phyloP scores from a whole-genome alignment of 2,797 vertebrate species.

The Spondyliosoma cantharus region DNA sequence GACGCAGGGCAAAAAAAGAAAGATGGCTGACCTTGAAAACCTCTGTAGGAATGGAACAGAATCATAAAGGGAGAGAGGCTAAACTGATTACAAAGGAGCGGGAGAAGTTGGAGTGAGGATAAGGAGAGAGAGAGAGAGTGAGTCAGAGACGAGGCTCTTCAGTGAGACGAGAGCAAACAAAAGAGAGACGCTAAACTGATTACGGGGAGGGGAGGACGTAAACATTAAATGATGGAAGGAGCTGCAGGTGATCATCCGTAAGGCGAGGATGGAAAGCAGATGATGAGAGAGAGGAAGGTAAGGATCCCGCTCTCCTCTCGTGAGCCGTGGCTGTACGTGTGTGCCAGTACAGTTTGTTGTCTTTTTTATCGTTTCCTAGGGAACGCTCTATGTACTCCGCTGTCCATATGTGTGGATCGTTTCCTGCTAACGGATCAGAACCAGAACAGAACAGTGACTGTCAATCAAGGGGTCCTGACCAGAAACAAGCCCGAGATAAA shows the following conservation, averaged over 20 bases:
- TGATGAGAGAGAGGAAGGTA: constrained; percentile 52
- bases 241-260: constrained; percentile 62
- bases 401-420: constrained; percentile 96
- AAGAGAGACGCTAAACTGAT: constrained; percentile 67
- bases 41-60: constrained; percentile 49
- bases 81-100: constrained; percentile 62
- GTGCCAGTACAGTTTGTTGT: constrained; percentile 88
- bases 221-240: constrained; percentile 60
- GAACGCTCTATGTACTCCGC: constrained; percentile 91
- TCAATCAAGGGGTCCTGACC: constrained; percentile 63
- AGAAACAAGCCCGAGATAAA: constrained; percentile 62
- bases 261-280: constrained; percentile 52
- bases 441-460: constrained; percentile 36
- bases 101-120: constrained; percentile 36
- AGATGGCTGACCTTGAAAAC: constrained; percentile 49
- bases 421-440: constrained; percentile 85
- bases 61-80: constrained; percentile 56
- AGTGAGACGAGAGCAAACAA: constrained; percentile 58
- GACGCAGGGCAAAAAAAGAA: constrained; percentile 22
- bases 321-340: constrained; percentile 88
- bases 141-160: constrained; percentile 48
- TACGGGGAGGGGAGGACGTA: constrained; percentile 55
- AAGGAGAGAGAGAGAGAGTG: constrained; percentile 30
- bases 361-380: constrained; percentile 94
- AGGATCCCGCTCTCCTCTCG: constrained; percentile 45